Conservation (phyloP, 1,140 invertebrate genomes). For the Eufriesea mexicana region DNA sequence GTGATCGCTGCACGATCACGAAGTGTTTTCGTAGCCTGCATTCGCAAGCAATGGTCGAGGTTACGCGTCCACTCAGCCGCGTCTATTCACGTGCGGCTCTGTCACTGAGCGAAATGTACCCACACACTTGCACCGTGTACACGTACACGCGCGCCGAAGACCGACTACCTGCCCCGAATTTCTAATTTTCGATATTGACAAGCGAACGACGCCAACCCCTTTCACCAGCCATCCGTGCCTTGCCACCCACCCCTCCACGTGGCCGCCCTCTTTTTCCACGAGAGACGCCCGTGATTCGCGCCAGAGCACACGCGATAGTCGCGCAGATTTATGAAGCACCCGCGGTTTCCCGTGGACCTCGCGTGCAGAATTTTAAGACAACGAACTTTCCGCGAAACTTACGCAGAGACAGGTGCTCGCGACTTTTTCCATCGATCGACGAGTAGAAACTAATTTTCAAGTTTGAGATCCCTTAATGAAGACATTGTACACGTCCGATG, state of each 20-base stretch:
- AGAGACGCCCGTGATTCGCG: not conserved
- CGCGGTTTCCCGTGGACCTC: not conserved
- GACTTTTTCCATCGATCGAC: not conserved
- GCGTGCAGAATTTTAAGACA: slow-evolving; percentile 32
- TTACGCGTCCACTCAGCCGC: slow-evolving; percentile 24
- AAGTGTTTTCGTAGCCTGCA: slow-evolving; percentile 57
- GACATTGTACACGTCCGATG: not conserved
- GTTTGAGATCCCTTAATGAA: not conserved
- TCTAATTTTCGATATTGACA: slow-evolving; percentile 67
- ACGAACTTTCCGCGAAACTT: not conserved
- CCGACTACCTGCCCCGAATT: slow-evolving; percentile 57
- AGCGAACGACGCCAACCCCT: slow-evolving; percentile 31
- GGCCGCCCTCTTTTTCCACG: not conserved
- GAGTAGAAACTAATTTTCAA: too few relatives aligned
- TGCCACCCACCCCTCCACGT: not conserved
- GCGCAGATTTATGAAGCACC: slow-evolving; percentile 56
- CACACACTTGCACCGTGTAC: not conserved
- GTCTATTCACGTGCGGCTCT: slow-evolving; percentile 20
- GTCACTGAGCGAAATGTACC: slow-evolving; percentile 12
- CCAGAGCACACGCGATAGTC: slow-evolving; percentile 53
- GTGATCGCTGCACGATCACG: slow-evolving; percentile 57
- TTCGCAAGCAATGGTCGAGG: slow-evolving; percentile 46
- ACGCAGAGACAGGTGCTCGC: not conserved
- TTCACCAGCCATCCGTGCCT: not conserved
- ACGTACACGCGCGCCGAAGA: too few relatives aligned